These are phyloP conservation scores for Chanos chanos DNA, from an alignment of 2,797 vertebrate species.

Conservation along the genomic window DNA sequence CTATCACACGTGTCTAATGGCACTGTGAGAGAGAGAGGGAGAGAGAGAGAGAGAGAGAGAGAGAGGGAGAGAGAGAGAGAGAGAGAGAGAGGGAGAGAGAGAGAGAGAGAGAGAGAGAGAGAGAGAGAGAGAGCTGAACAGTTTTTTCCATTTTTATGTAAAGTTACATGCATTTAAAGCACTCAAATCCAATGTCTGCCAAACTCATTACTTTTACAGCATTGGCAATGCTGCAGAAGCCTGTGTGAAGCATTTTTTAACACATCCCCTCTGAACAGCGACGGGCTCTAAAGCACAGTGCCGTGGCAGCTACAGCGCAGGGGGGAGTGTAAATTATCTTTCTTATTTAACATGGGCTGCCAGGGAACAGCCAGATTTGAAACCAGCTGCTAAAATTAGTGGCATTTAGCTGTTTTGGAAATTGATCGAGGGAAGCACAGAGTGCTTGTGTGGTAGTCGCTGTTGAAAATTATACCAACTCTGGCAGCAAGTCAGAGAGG, in stretches of 20 bases:
- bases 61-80: constrained; percentile 42
- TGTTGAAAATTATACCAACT: constrained; percentile 18
- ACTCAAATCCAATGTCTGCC: constrained; percentile 60
- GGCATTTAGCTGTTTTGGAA: constrained; percentile 59
- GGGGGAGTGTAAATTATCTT: constrained; percentile 61
- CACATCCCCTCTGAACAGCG: constrained; percentile 59
- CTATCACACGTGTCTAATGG: neutral
- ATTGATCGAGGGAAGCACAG: constrained; percentile 51
- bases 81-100: constrained; percentile 13
- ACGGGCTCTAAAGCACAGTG: constrained; percentile 49
- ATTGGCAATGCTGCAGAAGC: constrained; percentile 55
- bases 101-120: constrained; percentile 24
- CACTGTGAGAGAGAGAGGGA: constrained; percentile 17
- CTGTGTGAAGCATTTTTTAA: constrained; percentile 60
- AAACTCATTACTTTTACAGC: constrained; percentile 65
- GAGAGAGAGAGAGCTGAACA: constrained; percentile 35
- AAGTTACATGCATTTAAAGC: constrained; percentile 62
- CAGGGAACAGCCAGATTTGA: constrained; percentile 61
- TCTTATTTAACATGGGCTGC: constrained; percentile 65
- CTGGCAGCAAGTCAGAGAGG: neutral
- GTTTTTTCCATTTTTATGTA: constrained; percentile 63
- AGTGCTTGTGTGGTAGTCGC: constrained; percentile 1
- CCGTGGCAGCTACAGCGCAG: constrained; percentile 53
- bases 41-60: constrained; percentile 17
- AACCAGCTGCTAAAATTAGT: constrained; percentile 66